Evolutionary conservation across 2,113 vertebrate species (phyloP).

Genomic region (Xenus cinereus): DNA sequence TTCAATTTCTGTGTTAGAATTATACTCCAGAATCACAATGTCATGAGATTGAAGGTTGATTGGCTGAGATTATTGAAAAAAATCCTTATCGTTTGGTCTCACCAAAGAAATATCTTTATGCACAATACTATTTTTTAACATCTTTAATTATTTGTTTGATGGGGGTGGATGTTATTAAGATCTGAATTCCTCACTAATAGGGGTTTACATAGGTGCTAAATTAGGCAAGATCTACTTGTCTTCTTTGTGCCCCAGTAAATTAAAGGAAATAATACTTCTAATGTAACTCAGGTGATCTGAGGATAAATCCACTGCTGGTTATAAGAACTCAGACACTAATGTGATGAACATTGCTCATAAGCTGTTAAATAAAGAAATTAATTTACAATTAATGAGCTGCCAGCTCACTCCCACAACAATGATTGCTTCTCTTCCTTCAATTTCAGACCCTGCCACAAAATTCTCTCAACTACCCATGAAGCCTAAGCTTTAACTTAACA

Average conservation of each 20-base stretch:
- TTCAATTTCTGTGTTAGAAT: background rate
- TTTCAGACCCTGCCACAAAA: background rate
- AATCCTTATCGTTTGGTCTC: background rate
- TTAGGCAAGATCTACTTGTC: background rate
- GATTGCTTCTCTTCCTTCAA: background rate
- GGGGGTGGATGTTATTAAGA: background rate
- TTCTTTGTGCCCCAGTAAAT: background rate
- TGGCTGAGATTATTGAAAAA: background rate
- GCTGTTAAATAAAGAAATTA: slow-evolving; percentile 9
- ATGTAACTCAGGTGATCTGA: background rate
- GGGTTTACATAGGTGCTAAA: background rate
- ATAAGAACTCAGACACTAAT: background rate
- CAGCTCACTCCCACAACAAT: background rate
- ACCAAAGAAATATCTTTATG: background rate
- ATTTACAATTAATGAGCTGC: background rate
- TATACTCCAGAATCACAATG: background rate
- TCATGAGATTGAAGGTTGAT: background rate
- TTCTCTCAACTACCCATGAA: background rate
- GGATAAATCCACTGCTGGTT: background rate
- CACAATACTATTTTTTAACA: background rate
- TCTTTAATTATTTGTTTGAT: background rate
- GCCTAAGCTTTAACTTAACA: background rate
- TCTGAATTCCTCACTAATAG: background rate
- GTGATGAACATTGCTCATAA: background rate
- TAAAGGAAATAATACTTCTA: background rate